Base-by-base conservation (phyloP, 1,140 invertebrate genomes). In the Zophobas morio region DNA sequence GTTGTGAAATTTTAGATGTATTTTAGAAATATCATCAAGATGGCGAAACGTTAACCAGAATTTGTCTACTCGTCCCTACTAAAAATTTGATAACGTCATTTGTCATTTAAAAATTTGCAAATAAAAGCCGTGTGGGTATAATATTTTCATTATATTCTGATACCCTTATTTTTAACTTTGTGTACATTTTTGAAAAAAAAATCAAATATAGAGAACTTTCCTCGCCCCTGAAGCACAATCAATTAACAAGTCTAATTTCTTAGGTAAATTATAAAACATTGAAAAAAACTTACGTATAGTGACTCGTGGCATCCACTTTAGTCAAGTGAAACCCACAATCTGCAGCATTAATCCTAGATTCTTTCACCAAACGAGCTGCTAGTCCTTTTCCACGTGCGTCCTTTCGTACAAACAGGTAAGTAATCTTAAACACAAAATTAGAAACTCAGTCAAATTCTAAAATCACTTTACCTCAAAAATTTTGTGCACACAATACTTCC, bases 221-320 rank as follows among this genome's bases (percentile, higher is more conserved):
- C 20, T 20, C 20, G 20, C 20, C 20, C 20, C 20, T 20, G 20
- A 20, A 20, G 0, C 20, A 20, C 20, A 20, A 20, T 20, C 20
- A 20, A 20, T 20, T 20, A 20, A 20, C 32, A 70, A 75, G 36
- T 37, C 33, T 51, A 20, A 20, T 20, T 20, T 20, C 20, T 20
- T 20, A 20, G 20, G 20, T 20, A 20, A 20, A 20, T 20, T 32
- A 20, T 77, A 33, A 40, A 32, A 54, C 33, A 35, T 5, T 2
- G 1, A 34, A 35, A 33, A 6, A 8, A 40, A 70, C 79, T 80
- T 80, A 84, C 84, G 82, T 81, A 49, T 80, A 60, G 20, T 66
- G 4, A 82, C 81, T 88, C n/a, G 82, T 87, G 47, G 88, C 87
- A 79, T 88, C 85, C 42, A 88, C 81, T 51, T 86, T 82, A 70